These are phyloP conservation scores for Unio delphinus DNA, from an alignment of 2,888 invertebrate species.

Conservation along the genomic window DNA sequence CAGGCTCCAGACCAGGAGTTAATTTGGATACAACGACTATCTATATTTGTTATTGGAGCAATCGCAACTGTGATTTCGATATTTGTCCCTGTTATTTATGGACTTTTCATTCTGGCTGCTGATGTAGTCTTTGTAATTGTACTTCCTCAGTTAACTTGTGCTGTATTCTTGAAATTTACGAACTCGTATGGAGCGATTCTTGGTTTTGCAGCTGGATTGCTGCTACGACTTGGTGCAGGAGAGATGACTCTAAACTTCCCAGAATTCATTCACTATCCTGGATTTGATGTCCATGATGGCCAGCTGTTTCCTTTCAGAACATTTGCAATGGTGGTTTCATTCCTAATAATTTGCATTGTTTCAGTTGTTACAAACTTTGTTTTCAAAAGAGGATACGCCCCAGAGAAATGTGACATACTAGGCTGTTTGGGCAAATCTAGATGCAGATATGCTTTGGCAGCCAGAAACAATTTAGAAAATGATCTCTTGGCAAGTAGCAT, in stretches of 20 bases:
- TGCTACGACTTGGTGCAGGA: slow-evolving; percentile 86
- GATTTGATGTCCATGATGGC: slow-evolving; percentile 75
- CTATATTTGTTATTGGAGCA: slow-evolving; percentile 46
- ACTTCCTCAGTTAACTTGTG: slow-evolving; percentile 61
- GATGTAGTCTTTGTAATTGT: slow-evolving; percentile 65
- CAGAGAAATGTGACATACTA: slow-evolving; percentile 10
- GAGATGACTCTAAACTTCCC: slow-evolving; percentile 88
- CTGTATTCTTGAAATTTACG: slow-evolving; percentile 45
- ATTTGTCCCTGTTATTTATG: slow-evolving; percentile 49
- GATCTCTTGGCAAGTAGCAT: too few species aligned
- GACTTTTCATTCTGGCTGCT: slow-evolving; percentile 59
- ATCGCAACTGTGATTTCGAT: slow-evolving; percentile 52
- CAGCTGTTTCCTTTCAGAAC: slow-evolving; percentile 97
- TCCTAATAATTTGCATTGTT: slow-evolving; percentile 37
- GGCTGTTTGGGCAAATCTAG: neutral
- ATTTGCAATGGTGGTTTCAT: slow-evolving; percentile 89
- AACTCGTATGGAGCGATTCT: slow-evolving; percentile 57
- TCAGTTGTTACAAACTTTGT: slow-evolving; percentile 29
- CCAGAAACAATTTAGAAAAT: too few species aligned
- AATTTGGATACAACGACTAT: slow-evolving; percentile 46
- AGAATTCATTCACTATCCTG: slow-evolving; percentile 87
- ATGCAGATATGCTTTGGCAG: too few species aligned
- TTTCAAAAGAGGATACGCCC: slow-evolving; percentile 13
- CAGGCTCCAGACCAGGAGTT: slow-evolving; percentile 54
- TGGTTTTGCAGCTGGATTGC: slow-evolving; percentile 80